phyloP scores from a whole-genome alignment of 2,888 invertebrate species.

The Lasius fuliginosus region DNA sequence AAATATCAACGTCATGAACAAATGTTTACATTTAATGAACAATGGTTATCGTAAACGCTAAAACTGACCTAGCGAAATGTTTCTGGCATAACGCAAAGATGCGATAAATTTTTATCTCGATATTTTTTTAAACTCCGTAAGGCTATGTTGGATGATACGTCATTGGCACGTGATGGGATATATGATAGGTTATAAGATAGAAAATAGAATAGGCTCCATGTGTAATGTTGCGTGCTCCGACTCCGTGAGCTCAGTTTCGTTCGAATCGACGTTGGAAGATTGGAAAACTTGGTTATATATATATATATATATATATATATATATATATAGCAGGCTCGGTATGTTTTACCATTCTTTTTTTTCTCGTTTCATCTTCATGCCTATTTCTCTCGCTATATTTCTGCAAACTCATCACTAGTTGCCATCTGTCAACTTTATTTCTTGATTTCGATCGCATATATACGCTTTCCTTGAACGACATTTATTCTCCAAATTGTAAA shows the following conservation, averaged over 20 bases:
- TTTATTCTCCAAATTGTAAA: neutral
- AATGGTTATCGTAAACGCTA: conserved; percentile 25
- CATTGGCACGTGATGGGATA: conserved; percentile 56
- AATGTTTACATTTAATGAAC: conserved; percentile 45
- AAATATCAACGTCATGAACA: conserved; percentile 22
- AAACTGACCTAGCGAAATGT: conserved; percentile 17
- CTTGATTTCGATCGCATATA: conserved; percentile 1
- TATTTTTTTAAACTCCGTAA: conserved; percentile 10
- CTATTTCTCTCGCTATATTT: conserved; percentile 35
- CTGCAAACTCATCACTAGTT: conserved; percentile 50
- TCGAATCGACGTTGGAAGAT: conserved; percentile 71
- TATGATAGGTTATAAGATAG: conserved; percentile 66
- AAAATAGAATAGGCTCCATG: conserved; percentile 73
- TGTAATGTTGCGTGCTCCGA: conserved; percentile 73
- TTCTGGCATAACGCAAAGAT: conserved; percentile 11
- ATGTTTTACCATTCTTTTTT: conserved; percentile 5
- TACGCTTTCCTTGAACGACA: neutral
- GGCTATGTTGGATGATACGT: conserved; percentile 30
- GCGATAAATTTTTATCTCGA: conserved; percentile 11
- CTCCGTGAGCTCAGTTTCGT: conserved; percentile 69
- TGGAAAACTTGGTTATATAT: conserved; percentile 77
- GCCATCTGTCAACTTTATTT: conserved; percentile 50
- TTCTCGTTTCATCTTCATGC: conserved; percentile 4
- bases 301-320: neutral
- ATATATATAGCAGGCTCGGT: neutral